Evolutionary conservation across 2,888 invertebrate genomes (phyloP), one percentile per base, ranked within the genome.

Genomic region (Corythucha ciliata): DNA sequence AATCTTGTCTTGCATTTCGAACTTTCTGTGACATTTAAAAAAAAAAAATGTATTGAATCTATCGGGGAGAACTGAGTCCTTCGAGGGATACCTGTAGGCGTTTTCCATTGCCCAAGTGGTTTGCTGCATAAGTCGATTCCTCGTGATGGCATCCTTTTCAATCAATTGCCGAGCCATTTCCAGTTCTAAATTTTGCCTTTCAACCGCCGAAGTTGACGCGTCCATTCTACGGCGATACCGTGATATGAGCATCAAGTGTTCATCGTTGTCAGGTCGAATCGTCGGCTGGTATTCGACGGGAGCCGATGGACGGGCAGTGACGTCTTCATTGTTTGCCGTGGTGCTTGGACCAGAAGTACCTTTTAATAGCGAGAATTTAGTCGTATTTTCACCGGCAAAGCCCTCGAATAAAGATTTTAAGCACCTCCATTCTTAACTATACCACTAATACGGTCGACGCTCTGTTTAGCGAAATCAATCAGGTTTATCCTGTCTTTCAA

Each of bases 31-130:
- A n/a, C n/a, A n/a, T n/a, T n/a, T n/a, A n/a, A 6, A 52, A 51
- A 21, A 22, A 18, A 48, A 14, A 2, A 10, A 12, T 10, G 29
- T 29, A 29, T n/a, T n/a, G n/a, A 29, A 10, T 29, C n/a, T n/a
- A n/a, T n/a, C n/a, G n/a, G n/a, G n/a, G n/a, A 36, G 7, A 18
- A 36, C n/a, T 7, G 14, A 36, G 14, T 10, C 36, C 14, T 8
- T 6, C 29, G 8, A 8, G 12, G 12, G 41, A 41, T 33, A 55
- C 55, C 46, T 49, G 14, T 53, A 44, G 29, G 56, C 56, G 32
- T 32, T 22, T 16, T 57, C 50, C 57, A 57, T 57, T 16, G 57
- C 57, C 48, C 54, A 55, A n/a, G 55, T 51, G 4, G 55, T 52
- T 4, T 53, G 40, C n/a, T 44, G 36, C 18, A 55, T 48, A 12